A percentile compares a stretch with the other conserved stretches of the same genome.
phyloP scores from a whole-genome alignment of 2,113 vertebrate genomes.

The Ornithorhynchus anatinus region DNA sequence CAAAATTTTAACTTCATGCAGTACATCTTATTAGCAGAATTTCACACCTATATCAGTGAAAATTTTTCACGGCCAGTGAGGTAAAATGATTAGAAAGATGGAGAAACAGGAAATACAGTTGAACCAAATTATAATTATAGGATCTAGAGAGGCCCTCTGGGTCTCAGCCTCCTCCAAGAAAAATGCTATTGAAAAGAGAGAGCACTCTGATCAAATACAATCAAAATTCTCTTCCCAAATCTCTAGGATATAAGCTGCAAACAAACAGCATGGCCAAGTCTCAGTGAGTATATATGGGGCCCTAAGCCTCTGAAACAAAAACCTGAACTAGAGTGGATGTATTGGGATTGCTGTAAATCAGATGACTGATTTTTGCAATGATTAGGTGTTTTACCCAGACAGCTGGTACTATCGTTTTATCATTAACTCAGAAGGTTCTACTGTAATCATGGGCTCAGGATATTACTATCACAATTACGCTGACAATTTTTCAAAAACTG shows the following conservation, averaged over 20 bases:
- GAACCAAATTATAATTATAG: constrained; percentile 46
- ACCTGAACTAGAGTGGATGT: background rate
- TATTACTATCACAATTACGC: background rate
- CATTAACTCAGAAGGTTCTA: background rate
- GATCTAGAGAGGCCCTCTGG: constrained; percentile 26
- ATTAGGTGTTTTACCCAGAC: background rate
- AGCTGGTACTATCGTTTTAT: background rate
- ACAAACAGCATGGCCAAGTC: constrained; percentile 6
- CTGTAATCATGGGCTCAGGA: background rate
- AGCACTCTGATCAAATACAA: constrained; percentile 31
- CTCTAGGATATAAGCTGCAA: background rate
- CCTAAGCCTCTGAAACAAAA: background rate
- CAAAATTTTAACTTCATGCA: background rate
- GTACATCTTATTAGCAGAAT: background rate
- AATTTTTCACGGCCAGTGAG: background rate
- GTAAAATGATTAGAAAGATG: constrained; percentile 23
- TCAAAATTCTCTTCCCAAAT: background rate
- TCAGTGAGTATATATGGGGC: background rate
- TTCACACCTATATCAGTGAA: background rate
- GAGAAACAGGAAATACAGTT: constrained; percentile 8
- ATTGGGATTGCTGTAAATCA: background rate
- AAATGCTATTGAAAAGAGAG: constrained; percentile 26
- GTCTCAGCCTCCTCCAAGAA: constrained; percentile 9
- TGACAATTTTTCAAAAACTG: background rate
- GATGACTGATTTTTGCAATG: background rate